These are phyloP conservation scores for Heliconius charithonia DNA, from an alignment of 2,888 invertebrate species.

Conservation along the genomic window DNA sequence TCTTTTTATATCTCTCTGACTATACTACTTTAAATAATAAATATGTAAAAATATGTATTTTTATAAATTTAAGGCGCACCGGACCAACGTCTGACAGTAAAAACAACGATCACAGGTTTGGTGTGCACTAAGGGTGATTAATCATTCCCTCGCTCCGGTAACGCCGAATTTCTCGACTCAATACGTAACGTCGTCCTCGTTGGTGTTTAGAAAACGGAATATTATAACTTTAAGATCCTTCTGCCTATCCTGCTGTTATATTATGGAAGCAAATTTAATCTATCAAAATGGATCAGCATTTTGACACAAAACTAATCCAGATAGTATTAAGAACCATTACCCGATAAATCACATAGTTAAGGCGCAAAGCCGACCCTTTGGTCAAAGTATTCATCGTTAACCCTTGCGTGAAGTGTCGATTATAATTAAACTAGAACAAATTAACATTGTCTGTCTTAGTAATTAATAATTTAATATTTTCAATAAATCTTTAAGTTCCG, in stretches of 20 bases:
- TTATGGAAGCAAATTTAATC: constrained; percentile 1
- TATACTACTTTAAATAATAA: neutral
- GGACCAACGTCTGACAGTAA: neutral
- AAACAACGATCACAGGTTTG: neutral
- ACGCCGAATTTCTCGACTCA: no score
- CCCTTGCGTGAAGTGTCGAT: neutral
- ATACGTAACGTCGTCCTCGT: no score
- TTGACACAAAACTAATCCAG: neutral
- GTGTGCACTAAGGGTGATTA: neutral
- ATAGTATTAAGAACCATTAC: neutral
- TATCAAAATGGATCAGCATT: neutral
- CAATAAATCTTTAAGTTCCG: no score
- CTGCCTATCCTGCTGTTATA: neutral
- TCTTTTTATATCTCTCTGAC: neutral
- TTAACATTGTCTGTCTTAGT: neutral
- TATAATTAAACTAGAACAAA: neutral
- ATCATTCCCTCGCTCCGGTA: neutral
- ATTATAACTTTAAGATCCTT: neutral
- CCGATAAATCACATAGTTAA: constrained; percentile 9
- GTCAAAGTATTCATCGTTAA: constrained; percentile 10
- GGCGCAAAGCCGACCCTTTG: constrained; percentile 7
- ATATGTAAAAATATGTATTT: neutral
- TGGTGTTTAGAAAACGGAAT: no score
- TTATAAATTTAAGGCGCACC: neutral
- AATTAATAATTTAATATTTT: no score